Conservation (phyloP, 2,888 invertebrate genomes). For the Acrobeloides nanus region DNA sequence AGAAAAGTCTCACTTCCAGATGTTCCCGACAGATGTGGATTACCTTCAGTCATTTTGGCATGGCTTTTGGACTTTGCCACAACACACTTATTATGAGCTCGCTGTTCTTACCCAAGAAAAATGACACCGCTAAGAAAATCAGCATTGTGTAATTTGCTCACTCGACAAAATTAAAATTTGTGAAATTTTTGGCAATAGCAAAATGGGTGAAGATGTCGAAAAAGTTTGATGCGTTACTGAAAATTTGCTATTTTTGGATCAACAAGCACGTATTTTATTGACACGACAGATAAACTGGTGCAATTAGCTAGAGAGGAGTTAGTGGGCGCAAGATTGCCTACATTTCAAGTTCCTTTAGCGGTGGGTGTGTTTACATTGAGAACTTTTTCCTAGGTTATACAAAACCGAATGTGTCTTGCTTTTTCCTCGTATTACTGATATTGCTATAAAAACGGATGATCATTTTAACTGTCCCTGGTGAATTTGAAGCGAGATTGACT, state of each 20-base stretch:
- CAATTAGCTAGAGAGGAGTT: constrained; percentile 89
- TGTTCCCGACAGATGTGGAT: constrained; percentile 26
- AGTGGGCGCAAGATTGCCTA: constrained; percentile 82
- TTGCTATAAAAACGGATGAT: constrained; percentile 55
- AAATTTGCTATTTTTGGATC: constrained; percentile 73
- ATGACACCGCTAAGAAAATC: constrained; percentile 95
- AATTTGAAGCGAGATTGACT: constrained; percentile 67
- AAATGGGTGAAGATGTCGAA: constrained; percentile 98
- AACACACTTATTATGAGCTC: constrained; percentile 93
- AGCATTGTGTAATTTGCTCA: constrained; percentile 91
- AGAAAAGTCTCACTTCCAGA: constrained; percentile 15
- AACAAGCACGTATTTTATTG: constrained; percentile 92
- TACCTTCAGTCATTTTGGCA: constrained; percentile 70
- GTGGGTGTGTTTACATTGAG: constrained; percentile 95
- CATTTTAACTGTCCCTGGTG: constrained; percentile 40
- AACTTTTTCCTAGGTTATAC: constrained; percentile 73
- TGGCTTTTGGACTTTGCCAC: constrained; percentile 91
- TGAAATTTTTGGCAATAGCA: constrained; percentile 83
- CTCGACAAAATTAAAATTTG: constrained; percentile 85
- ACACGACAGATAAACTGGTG: constrained; percentile 87
- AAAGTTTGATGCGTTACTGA: constrained; percentile 86
- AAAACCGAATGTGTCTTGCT: constrained; percentile 81
- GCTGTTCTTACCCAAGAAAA: constrained; percentile 86
- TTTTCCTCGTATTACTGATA: constrained; percentile 80
- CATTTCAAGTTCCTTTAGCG: constrained; percentile 94